A percentile compares a stretch with the other conserved stretches of the same genome.
Conservation (phyloP, 2,113 vertebrate genomes). For the Ailurus styani region DNA sequence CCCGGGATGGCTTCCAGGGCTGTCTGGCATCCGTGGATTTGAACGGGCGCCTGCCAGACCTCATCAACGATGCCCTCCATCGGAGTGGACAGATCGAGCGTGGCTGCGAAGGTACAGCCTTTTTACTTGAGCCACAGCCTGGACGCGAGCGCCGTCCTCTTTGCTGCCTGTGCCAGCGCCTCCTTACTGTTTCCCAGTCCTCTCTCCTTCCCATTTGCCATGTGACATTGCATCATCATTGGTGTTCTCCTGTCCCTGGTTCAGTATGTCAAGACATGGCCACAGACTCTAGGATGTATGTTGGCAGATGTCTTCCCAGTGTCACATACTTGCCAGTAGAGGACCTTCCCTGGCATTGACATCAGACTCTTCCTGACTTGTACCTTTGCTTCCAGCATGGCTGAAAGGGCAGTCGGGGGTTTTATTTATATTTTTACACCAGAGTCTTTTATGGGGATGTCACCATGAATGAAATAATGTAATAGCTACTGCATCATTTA, state of each 20-base stretch:
- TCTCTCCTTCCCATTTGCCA: slow-evolving; percentile 70
- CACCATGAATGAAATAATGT: not conserved
- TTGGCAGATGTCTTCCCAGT: slow-evolving; percentile 25
- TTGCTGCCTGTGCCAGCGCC: slow-evolving; percentile 45
- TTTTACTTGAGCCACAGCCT: slow-evolving; percentile 72
- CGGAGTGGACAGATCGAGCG: slow-evolving; percentile 98
- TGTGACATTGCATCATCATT: slow-evolving; percentile 29
- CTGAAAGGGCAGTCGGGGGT: not conserved
- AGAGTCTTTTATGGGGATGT: not conserved
- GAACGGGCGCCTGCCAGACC: slow-evolving; percentile 96
- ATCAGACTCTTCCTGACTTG: not conserved
- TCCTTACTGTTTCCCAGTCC: not conserved
- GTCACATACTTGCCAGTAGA: not conserved
- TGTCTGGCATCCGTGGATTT: slow-evolving; percentile 97
- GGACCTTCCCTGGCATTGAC: slow-evolving; percentile 17
- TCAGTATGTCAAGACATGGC: slow-evolving; percentile 50
- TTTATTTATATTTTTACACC: not conserved
- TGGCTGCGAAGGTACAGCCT: slow-evolving; percentile 96
- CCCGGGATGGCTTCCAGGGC: slow-evolving; percentile 97
- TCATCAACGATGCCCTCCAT: slow-evolving; percentile 94
- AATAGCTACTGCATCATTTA: not conserved
- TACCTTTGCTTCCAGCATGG: slow-evolving; percentile 39
- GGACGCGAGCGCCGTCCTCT: slow-evolving; percentile 75
- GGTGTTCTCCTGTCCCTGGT: not conserved
- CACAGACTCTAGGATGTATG: not conserved